These are phyloP conservation scores for Tangara arthus DNA, from an alignment of 2,797 vertebrate genomes.

Conservation along the genomic window DNA sequence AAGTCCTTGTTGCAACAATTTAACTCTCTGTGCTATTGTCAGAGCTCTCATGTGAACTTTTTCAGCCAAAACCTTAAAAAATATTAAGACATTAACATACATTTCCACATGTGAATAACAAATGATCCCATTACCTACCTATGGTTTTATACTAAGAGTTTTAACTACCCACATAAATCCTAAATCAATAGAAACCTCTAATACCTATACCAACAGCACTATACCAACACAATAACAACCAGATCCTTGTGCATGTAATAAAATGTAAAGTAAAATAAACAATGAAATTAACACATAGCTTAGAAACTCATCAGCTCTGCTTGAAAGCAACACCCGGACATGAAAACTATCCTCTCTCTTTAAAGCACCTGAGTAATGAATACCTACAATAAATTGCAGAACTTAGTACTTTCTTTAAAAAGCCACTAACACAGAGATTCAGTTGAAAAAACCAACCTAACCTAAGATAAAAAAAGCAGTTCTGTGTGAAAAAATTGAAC, in stretches of 20 bases:
- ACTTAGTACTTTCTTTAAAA: background rate
- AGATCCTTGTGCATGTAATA: background rate
- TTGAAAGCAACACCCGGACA: background rate
- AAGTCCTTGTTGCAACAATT: constrained; percentile 89
- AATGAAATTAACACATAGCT: background rate
- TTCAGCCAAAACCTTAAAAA: constrained; percentile 88
- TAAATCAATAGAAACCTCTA: background rate
- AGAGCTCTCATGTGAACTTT: constrained; percentile 92
- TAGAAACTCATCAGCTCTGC: background rate
- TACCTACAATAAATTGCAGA: background rate
- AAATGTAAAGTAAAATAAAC: background rate
- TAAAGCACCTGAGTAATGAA: background rate
- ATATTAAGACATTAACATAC: background rate
- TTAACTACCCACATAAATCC: background rate
- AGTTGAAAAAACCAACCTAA: background rate
- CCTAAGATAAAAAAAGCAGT: background rate
- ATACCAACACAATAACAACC: background rate
- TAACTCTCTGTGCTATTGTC: constrained; percentile 93
- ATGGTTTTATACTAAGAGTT: background rate
- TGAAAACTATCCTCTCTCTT: background rate
- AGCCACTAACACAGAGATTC: background rate
- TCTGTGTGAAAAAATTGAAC: background rate
- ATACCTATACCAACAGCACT: background rate
- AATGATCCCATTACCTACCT: background rate
- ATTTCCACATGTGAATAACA: background rate